A percentile compares a stretch with the other conserved stretches of the same genome.
phyloP scores from a whole-genome alignment of 23 tunicate species.

The Styela clava region DNA sequence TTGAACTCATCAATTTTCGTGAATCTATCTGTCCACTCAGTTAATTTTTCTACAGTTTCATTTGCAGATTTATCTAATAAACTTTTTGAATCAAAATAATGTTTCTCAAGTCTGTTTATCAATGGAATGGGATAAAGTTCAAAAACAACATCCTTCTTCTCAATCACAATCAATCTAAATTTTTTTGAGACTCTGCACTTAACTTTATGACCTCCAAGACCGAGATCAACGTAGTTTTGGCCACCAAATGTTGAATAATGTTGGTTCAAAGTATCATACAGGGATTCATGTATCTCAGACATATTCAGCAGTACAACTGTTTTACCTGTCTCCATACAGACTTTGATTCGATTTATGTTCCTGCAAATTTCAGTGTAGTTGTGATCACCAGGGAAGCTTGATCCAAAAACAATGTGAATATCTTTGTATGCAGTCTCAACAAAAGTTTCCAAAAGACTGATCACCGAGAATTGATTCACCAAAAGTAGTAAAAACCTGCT shows the following conservation, averaged over 20 bases:
- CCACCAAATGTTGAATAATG: slow-evolving; percentile 24
- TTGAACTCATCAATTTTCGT: slow-evolving; percentile 10
- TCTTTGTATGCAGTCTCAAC: slow-evolving; percentile 18
- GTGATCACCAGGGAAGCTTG: slow-evolving; percentile 81
- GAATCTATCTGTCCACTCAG: slow-evolving; percentile 53
- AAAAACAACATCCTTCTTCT: slow-evolving; percentile 56
- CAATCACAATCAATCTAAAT: slow-evolving; percentile 71
- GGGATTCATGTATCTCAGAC: slow-evolving; percentile 26
- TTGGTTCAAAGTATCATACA: slow-evolving; percentile 28
- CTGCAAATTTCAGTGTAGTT: slow-evolving; percentile 76
- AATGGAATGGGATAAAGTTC: slow-evolving; percentile 75
- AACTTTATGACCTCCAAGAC: slow-evolving; percentile 85
- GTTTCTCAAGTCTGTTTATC: slow-evolving; percentile 80
- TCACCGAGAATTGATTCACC: slow-evolving; percentile 69
- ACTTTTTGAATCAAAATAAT: slow-evolving; percentile 45
- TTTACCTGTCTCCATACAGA: slow-evolving; percentile 84
- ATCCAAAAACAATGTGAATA: slow-evolving; percentile 79
- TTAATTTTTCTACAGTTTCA: slow-evolving; percentile 5
- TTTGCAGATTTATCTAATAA: slow-evolving; percentile 30
- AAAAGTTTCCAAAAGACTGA: slow-evolving; percentile 39
- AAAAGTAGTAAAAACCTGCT: slow-evolving; percentile 65
- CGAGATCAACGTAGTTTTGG: slow-evolving; percentile 67
- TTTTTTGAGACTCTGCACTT: slow-evolving; percentile 69
- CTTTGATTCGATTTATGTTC: slow-evolving; percentile 66
- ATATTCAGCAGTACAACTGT: slow-evolving; percentile 56